A percentile compares a stretch with the other conserved stretches of the same genome.
Conservation (phyloP, 2,888 invertebrate species). For the Drosophila leonis region DNA sequence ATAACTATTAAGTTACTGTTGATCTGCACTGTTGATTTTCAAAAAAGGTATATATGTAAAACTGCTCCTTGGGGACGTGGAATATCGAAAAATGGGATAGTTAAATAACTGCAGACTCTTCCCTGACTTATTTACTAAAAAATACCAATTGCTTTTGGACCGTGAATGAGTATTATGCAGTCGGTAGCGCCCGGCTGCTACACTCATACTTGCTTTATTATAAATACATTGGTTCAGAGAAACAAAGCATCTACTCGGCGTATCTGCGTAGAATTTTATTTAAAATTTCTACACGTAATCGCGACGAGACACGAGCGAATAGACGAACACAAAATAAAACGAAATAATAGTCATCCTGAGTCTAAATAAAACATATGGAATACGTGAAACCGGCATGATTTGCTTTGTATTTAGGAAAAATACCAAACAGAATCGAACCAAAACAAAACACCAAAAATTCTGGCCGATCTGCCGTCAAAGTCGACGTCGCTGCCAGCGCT, state of each 20-base stretch:
- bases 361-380: conserved; percentile 7
- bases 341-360: not conserved
- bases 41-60: no score
- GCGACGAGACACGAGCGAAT: not conserved
- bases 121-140: no score
- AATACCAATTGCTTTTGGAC: not conserved
- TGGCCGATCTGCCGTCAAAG: not conserved
- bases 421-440: conserved; percentile 12
- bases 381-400: conserved; percentile 13
- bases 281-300: not conserved
- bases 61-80: no score
- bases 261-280: not conserved
- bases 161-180: not conserved
- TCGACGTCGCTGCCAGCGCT: conserved; percentile 1
- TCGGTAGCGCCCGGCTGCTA: not conserved
- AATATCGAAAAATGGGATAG: no score
- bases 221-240: not conserved
- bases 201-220: not conserved
- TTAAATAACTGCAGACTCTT: no score
- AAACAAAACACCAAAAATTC: conserved; percentile 3
- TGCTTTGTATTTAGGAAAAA: conserved; percentile 10
- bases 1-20: no score
- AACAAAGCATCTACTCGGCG: not conserved
- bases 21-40: no score
- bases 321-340: not conserved